phyloP scores from a whole-genome alignment of 2,113 vertebrate species.

The Melanerpes aurifrons region DNA sequence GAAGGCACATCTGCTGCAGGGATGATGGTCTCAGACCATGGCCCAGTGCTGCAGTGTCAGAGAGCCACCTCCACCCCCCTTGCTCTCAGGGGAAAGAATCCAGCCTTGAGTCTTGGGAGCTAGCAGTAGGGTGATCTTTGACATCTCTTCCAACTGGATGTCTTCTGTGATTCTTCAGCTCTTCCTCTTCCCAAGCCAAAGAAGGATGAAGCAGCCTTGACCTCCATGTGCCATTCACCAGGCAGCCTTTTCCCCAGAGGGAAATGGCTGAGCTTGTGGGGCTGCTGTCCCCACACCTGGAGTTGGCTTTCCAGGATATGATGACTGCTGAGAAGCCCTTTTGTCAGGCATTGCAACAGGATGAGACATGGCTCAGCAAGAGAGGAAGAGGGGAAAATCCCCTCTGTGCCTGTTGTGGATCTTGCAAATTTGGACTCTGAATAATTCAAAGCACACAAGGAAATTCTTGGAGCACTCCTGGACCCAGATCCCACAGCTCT shows the following conservation, averaged over 20 bases:
- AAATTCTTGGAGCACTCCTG: background rate
- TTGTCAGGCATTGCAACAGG: background rate
- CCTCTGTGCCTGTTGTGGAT: background rate
- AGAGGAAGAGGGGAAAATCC: slow-evolving; percentile 30
- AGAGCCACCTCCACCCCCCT: background rate
- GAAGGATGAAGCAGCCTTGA: background rate
- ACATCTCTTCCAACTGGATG: no score
- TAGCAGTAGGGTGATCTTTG: background rate
- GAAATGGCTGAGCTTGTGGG: background rate
- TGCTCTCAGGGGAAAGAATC: background rate
- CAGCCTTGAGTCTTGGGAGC: background rate
- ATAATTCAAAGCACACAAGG: background rate
- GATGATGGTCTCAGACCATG: background rate
- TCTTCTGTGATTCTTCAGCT: background rate
- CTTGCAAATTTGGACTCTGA: background rate
- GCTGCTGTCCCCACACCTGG: background rate
- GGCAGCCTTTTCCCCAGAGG: background rate
- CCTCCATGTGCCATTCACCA: background rate
- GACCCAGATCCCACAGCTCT: background rate
- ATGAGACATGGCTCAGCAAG: background rate
- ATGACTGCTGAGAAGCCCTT: background rate
- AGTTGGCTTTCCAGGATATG: background rate
- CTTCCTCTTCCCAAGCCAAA: background rate
- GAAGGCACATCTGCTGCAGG: background rate
- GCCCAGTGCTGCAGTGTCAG: background rate